phyloP scores from a whole-genome alignment of 2,797 vertebrate species.

The Pseudopleuronectes americanus region DNA sequence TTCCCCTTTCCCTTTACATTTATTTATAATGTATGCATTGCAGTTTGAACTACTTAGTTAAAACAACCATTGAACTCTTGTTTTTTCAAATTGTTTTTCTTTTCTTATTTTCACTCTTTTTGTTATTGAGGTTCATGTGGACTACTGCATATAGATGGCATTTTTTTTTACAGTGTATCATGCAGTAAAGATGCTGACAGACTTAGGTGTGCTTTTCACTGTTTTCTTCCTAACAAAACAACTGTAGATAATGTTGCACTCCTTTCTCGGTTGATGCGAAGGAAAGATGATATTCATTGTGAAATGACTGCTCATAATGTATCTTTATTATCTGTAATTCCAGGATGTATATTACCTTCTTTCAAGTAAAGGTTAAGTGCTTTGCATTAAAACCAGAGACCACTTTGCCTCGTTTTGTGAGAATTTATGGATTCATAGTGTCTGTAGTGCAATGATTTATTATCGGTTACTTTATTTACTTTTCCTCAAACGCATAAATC shows the following conservation, averaged over 20 bases:
- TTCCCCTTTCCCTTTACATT: conserved; percentile 75
- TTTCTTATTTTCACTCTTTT: conserved; percentile 27
- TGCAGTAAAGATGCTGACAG: conserved; percentile 78
- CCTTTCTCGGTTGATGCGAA: conserved; percentile 76
- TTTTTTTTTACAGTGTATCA: conserved; percentile 81
- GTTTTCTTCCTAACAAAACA: conserved; percentile 80
- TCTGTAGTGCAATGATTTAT: neutral
- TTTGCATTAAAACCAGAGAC: conserved; percentile 84
- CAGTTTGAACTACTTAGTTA: conserved; percentile 80
- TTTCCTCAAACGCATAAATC: too few species aligned
- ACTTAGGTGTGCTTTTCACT: conserved; percentile 83
- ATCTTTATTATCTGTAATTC: conserved; percentile 89
- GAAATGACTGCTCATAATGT: conserved; percentile 87
- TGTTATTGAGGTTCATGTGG: conserved; percentile 77
- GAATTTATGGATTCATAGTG: neutral
- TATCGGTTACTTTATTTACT: too few species aligned
- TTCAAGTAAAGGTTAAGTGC: conserved; percentile 89
- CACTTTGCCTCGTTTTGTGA: conserved; percentile 30
- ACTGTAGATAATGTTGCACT: conserved; percentile 82
- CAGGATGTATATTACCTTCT: conserved; percentile 90
- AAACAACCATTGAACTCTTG: conserved; percentile 64
- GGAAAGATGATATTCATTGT: conserved; percentile 83
- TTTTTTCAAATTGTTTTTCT: conserved; percentile 56
- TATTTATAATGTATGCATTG: conserved; percentile 88
- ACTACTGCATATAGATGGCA: conserved; percentile 79